A percentile compares a stretch with the other conserved stretches of the same genome.
phyloP scores from a whole-genome alignment of 2,888 invertebrate genomes.

The Perizoma flavofasciatum region DNA sequence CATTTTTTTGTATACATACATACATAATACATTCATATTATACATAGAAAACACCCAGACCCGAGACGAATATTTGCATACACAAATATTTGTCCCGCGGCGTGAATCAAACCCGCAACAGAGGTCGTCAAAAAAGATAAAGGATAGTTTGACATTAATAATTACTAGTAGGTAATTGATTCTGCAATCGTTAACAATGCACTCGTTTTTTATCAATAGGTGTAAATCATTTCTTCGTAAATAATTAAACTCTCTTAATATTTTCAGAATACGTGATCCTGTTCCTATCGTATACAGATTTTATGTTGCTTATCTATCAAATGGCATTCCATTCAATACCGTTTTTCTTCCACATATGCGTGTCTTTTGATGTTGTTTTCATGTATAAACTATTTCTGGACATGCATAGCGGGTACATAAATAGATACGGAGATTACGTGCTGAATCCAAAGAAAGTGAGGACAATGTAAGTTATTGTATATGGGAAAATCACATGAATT shows the following conservation, averaged over 20 bases:
- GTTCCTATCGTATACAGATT: conserved; percentile 68
- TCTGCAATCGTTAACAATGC: too few relatives aligned
- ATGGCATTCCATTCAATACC: conserved; percentile 75
- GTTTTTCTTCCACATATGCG: conserved; percentile 59
- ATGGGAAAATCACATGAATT: neutral
- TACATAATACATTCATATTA: too few relatives aligned
- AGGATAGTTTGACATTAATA: too few relatives aligned
- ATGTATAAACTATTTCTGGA: conserved; percentile 75
- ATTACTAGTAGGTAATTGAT: too few relatives aligned
- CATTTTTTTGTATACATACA: too few relatives aligned
- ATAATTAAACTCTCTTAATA: conserved; percentile 4
- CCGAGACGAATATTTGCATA: too few relatives aligned
- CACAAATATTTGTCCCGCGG: too few relatives aligned
- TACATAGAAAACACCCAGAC: too few relatives aligned
- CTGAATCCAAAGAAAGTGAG: conserved; percentile 71
- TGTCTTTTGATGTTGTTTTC: conserved; percentile 68
- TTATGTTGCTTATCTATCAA: conserved; percentile 74
- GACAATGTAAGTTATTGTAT: conserved; percentile 60
- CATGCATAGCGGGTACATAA: conserved; percentile 75
- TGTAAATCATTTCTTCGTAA: too few relatives aligned
- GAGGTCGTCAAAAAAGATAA: too few relatives aligned
- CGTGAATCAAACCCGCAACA: too few relatives aligned
- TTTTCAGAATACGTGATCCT: conserved; percentile 73
- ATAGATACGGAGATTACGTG: conserved; percentile 78
- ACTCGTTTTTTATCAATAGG: too few relatives aligned